These are phyloP conservation scores for Eilema sororculum DNA, from an alignment of 2,888 invertebrate genomes.

Conservation along the genomic window DNA sequence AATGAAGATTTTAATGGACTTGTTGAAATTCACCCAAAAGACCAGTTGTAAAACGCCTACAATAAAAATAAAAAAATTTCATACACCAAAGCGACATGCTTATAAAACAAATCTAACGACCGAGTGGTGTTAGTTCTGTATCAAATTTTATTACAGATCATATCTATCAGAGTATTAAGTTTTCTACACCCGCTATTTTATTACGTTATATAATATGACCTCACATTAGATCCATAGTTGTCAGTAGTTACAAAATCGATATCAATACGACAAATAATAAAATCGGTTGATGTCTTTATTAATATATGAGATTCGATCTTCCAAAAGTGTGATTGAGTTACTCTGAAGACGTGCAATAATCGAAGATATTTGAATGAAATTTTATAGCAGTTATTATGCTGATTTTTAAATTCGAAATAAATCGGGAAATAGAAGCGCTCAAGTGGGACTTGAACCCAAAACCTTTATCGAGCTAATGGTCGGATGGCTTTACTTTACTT, in stretches of 20 bases:
- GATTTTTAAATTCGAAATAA: too few relatives aligned
- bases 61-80: neutral
- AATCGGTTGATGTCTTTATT: slow-evolving; percentile 36
- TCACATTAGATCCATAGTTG: slow-evolving; percentile 21
- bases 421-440: too few relatives aligned
- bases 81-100: slow-evolving; percentile 3
- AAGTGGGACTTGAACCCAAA: too few relatives aligned
- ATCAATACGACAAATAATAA: slow-evolving; percentile 32
- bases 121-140: slow-evolving; percentile 36
- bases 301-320: slow-evolving; percentile 16
- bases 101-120: slow-evolving; percentile 37
- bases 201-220: slow-evolving; percentile 40
- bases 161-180: slow-evolving; percentile 47
- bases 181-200: slow-evolving; percentile 44
- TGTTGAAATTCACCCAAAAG: too few relatives aligned
- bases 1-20: too few relatives aligned
- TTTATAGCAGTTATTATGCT: too few relatives aligned
- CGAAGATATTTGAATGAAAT: too few relatives aligned
- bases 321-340: slow-evolving; percentile 20
- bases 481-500: too few relatives aligned
- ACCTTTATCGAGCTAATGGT: too few relatives aligned
- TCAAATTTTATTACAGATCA: slow-evolving; percentile 52
- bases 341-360: neutral
- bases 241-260: slow-evolving; percentile 30
- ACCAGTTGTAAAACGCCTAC: neutral